Conservation (phyloP, 2,888 invertebrate genomes). For the Achlya flavicornis region DNA sequence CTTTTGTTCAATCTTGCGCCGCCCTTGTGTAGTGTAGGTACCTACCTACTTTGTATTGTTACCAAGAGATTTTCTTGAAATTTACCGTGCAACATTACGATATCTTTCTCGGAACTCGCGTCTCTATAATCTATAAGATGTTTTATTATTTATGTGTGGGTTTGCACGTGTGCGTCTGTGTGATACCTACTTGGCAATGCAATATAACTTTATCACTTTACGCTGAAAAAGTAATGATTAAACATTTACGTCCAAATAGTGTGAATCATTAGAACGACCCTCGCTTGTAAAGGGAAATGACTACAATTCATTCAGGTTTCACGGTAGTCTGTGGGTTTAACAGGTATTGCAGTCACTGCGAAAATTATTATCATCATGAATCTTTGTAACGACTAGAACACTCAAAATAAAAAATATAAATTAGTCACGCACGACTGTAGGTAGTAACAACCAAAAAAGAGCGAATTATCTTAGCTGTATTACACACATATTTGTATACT, state of each 20-base stretch:
- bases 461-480: too few relatives aligned
- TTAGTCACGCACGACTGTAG: too few relatives aligned
- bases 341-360: not conserved
- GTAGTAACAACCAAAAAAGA: too few relatives aligned
- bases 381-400: too few relatives aligned
- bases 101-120: slow-evolving; percentile 34
- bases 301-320: slow-evolving; percentile 4
- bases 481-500: too few relatives aligned
- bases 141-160: not conserved
- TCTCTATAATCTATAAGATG: slow-evolving; percentile 26
- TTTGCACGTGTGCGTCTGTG: slow-evolving; percentile 15
- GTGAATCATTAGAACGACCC: slow-evolving; percentile 19
- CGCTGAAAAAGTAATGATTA: slow-evolving; percentile 38
- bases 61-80: slow-evolving; percentile 41
- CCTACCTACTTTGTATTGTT: slow-evolving; percentile 40
- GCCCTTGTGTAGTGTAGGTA: not conserved
- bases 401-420: too few relatives aligned
- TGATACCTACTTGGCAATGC: slow-evolving; percentile 14
- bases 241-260: slow-evolving; percentile 16
- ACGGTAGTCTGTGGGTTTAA: too few relatives aligned
- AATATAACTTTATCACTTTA: slow-evolving; percentile 35
- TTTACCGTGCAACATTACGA: slow-evolving; percentile 25
- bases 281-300: not conserved
- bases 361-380: not conserved
- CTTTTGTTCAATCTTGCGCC: slow-evolving; percentile 14